phyloP scores from a whole-genome alignment of 2,888 invertebrate species.

The Acleris literana region DNA sequence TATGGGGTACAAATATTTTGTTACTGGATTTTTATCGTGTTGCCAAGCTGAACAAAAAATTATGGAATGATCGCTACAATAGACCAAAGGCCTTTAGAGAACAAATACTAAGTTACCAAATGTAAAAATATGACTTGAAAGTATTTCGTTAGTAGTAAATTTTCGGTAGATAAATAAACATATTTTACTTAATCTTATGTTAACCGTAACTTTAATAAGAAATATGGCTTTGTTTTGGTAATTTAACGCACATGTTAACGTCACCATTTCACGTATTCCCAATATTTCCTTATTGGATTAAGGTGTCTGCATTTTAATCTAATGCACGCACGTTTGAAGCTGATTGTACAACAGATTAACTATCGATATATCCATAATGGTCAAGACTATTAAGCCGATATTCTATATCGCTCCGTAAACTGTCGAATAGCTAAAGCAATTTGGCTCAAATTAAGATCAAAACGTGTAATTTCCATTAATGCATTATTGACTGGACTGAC shows the following conservation, averaged over 20 bases:
- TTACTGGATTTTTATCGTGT: too few relatives aligned
- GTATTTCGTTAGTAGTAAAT: too few relatives aligned
- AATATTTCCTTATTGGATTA: not conserved
- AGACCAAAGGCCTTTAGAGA: too few relatives aligned
- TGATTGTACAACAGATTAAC: not conserved
- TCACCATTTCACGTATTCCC: not conserved
- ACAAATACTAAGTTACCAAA: too few relatives aligned
- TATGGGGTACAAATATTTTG: too few relatives aligned
- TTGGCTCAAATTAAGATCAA: conserved; percentile 2
- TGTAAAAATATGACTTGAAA: too few relatives aligned
- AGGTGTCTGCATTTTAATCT: not conserved
- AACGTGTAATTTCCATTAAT: conserved; percentile 2
- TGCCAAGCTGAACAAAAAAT: too few relatives aligned
- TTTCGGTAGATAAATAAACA: too few relatives aligned
- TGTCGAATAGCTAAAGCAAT: not conserved
- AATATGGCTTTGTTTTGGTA: not conserved
- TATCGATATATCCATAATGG: too few relatives aligned
- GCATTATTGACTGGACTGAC: not conserved
- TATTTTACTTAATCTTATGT: too few relatives aligned
- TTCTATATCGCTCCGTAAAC: conserved; percentile 1
- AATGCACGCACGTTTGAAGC: not conserved
- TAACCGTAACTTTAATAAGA: too few relatives aligned
- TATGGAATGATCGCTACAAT: too few relatives aligned
- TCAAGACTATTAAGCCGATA: not conserved
- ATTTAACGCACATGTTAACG: not conserved